Base-by-base conservation (phyloP, 2,113 vertebrate species). In the Zapornia atra region DNA sequence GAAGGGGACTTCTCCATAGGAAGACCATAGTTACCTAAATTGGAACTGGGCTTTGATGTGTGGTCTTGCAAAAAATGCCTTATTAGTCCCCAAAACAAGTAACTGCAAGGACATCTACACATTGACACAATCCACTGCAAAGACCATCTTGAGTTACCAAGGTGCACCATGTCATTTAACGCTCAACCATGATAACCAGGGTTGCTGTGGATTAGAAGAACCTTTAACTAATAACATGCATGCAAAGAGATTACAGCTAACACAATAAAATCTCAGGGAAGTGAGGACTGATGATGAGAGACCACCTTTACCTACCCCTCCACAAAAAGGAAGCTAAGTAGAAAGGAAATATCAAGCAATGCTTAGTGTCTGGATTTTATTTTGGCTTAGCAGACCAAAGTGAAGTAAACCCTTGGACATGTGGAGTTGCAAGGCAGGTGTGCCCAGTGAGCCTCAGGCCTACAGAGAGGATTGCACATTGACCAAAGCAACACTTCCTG, bases 111-210 rank as follows among this genome's bases (percentile, higher is more conserved):
- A 50, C 38, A 36, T 51, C 26, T 25, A 15, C 17, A 15, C 10
- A 6, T 15, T 25, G 53, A 80, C 25, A 40, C 40, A 36, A 73
- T 5, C 17, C 31, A 34, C 44, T 20, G 9, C 2, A 34, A 53
- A 70, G 44, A 40, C 6, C 12, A 46, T 7, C 15, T 20, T 12
- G n/a, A 54, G 51, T 48, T 24, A 53, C 24, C 9, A 61, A 25
- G 50, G 50, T 11, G 12, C 28, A 15, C 7, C 2, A 7, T 11
- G 26, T 20, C 31, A 34, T 2, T 5, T 4, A 42, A 33, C 1
- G 10, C 29, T 66, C 53, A 13, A 3, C 22, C 24, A 44, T 2
- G 3, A 12, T 11, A 60, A n/a, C 4, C 10, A 29, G 25, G 63
- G 38, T 22, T 59, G 33, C 42, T 15, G 12, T 4, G 0, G 20